Evolutionary conservation across 2,888 invertebrate genomes (phyloP), one percentile per base, ranked within the genome.

Genomic region (Drosophila maculinotata): DNA sequence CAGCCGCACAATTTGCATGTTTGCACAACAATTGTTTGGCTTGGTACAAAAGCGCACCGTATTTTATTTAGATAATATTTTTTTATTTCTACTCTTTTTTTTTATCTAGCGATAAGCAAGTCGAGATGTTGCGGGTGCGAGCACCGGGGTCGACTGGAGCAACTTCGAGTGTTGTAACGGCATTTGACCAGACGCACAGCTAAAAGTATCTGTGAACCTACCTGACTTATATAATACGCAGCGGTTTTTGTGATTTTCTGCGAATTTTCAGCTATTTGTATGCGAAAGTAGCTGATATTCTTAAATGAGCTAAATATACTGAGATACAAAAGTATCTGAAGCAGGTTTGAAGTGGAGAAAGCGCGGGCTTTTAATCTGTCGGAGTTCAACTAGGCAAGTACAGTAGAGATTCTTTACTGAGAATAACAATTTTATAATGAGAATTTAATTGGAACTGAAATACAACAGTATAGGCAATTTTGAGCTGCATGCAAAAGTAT

Each of bases 1-100:
- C 54, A 49, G 71, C 63, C 69, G 73, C 68, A 76, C 79, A 88
- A 87, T 87, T 88, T 87, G 87, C 89, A 87, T 87, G 89, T 88
- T 87, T 88, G 86, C 83, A 69, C 79, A 85, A 79, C 87, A 88
- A 87, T 88, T 88, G 83, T 79, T 79, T 79, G 79, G 79, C 69
- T 70, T 81, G 35, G 62, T 67, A 71, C 78, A 71, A 84, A 80
- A 83, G 87, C 72, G 69, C 66, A 42, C 67, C 70, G 79, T 78
- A 79, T 79, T 81, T 85, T 77, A 85, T 76, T 76, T 75, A 85
- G 86, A 84, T 85, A 85, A 83, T 81, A 65, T 49, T 71, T 63
- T 49, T 49, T 42, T 47, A 51, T 31, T 53, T 51, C 3, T 20
- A 14, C 23, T 26, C 26, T 70, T 79, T 30, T 10, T 30, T 14